Conservation (phyloP, 1,140 invertebrate species). For the Euwallacea similis region DNA sequence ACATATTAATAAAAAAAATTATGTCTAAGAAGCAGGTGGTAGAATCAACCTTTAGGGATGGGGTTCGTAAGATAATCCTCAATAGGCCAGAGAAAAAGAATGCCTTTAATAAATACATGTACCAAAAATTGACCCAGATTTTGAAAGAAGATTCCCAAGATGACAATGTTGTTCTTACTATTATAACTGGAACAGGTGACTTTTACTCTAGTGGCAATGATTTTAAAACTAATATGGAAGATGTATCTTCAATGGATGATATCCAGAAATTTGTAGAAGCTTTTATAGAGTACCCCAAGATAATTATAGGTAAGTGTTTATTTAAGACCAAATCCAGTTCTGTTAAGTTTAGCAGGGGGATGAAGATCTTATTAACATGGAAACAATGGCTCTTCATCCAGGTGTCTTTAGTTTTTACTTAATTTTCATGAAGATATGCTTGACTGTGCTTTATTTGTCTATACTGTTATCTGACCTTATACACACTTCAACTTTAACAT, state of each 20-base stretch:
- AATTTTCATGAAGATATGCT: no score
- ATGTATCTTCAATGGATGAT: slow-evolving; percentile 24
- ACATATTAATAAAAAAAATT: no score
- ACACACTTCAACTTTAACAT: neutral
- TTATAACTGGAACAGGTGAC: slow-evolving; percentile 76
- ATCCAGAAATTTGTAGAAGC: slow-evolving; percentile 67
- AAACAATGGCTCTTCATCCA: no score
- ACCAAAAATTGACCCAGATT: slow-evolving; percentile 63
- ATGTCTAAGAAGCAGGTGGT: no score
- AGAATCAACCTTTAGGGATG: slow-evolving; percentile 42
- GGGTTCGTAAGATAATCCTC: slow-evolving; percentile 67
- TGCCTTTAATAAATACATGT: slow-evolving; percentile 75
- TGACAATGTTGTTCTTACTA: slow-evolving; percentile 63
- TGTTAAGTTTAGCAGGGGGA: neutral
- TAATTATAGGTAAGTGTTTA: slow-evolving; percentile 62
- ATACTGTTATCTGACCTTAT: no score
- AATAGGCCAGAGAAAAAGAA: slow-evolving; percentile 79
- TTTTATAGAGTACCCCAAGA: slow-evolving; percentile 87
- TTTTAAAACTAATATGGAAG: slow-evolving; percentile 54
- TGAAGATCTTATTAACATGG: neutral
- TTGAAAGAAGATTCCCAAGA: slow-evolving; percentile 70
- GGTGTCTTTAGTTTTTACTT: no score
- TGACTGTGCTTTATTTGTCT: no score
- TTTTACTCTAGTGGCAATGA: slow-evolving; percentile 91
- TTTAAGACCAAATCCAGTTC: neutral